Evolutionary conservation across 2,797 vertebrate genomes (phyloP), one percentile per base, ranked within the genome.

Genomic region (Melopsittacus undulatus): DNA sequence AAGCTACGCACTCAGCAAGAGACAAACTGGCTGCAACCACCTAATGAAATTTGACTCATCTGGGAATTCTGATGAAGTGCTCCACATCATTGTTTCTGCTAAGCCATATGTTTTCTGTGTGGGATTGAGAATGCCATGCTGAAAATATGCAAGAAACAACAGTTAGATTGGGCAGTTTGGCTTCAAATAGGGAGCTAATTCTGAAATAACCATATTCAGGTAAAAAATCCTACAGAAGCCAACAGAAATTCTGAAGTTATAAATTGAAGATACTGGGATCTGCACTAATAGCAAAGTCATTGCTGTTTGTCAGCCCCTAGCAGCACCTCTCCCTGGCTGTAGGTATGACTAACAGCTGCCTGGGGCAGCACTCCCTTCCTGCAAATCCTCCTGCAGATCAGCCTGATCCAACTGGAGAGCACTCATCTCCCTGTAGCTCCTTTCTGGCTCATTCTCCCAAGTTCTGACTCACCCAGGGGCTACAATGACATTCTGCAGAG

Each of bases 31-130:
- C 91, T 91, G 68, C 74, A 87, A 61, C 45, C 73, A 83, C 40
- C 74, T 87, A 92, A 95, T 80, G 89, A 93, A 94, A 94, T 87
- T 69, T 94, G 88, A 92, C 91, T 95, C 94, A 91, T 93, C 68
- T 93, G 92, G 83, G 75, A 92, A 85, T 68, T 91, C 1, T 64
- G 79, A 92, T 64, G 13, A 95, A 95, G 78, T 40, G 68, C 64
- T 87, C 63, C 68, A 70, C 76, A 87, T 27, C 40, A 59, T 22
- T 7, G 21, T 24, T 93, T 64, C 48, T 90, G 84, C 76, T 59
- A 86, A 83, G 40, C 63, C 66, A 45, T 49, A 83, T 11, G n/a
- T 81, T 85, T 73, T 76, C 49, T 79, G 72, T 23, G 67, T 6
- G n/a, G 54, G n/a, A 78, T 5, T 36, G 27, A 83, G 78, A 52